phyloP scores from a whole-genome alignment of 1,140 invertebrate species.

The Aphidius gifuensis region DNA sequence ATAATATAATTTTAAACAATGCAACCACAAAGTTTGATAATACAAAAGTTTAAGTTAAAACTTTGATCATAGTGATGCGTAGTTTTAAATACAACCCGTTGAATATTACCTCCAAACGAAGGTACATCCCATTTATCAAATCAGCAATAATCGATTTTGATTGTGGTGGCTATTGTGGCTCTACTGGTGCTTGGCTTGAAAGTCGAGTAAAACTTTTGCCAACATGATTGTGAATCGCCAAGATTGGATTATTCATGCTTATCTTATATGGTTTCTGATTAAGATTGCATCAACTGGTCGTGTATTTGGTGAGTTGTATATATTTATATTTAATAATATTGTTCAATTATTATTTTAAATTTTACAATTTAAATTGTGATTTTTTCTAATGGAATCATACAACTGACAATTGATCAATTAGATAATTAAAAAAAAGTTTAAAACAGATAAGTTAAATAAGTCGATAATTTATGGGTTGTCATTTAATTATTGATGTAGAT shows the following conservation, averaged over 20 bases:
- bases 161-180: conserved; percentile 26
- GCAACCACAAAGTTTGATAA: conserved; percentile 3
- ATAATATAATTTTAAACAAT: conserved; percentile 7
- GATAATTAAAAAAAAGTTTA: no score
- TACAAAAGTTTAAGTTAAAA: neutral
- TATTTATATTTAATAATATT: neutral
- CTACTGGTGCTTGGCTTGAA: conserved; percentile 9
- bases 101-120: conserved; percentile 8
- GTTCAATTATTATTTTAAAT: no score
- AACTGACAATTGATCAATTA: no score
- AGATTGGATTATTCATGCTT: conserved; percentile 45
- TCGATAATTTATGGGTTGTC: no score
- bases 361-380: no score
- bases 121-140: conserved; percentile 18
- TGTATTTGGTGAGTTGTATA: conserved; percentile 42
- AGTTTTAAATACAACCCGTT: conserved; percentile 8
- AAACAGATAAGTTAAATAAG: no score
- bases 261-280: conserved; percentile 47
- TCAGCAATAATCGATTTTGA: conserved; percentile 33
- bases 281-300: conserved; percentile 38
- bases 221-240: conserved; percentile 45
- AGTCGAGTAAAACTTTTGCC: conserved; percentile 35
- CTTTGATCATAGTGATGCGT: conserved; percentile 2
- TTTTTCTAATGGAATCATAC: no score
- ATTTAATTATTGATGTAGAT: no score